phyloP scores from a whole-genome alignment of 2,888 invertebrate genomes.

The Tigriopus californicus region DNA sequence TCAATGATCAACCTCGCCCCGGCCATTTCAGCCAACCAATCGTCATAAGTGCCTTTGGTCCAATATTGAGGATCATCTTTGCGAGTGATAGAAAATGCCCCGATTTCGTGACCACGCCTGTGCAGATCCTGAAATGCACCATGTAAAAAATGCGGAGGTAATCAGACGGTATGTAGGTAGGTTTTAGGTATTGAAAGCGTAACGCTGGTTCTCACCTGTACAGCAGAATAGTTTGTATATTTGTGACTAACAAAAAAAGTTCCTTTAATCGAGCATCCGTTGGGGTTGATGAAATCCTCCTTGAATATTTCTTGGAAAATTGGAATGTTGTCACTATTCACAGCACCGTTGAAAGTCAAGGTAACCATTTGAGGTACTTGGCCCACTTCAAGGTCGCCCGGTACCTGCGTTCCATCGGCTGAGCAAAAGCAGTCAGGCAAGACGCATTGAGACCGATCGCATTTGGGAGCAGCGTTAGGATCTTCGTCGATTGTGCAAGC shows the following conservation, averaged over 20 bases:
- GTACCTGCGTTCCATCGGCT: slow-evolving; percentile 25
- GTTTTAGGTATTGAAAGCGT: too few relatives aligned
- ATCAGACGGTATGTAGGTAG: too few relatives aligned
- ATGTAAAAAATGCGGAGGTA: not conserved
- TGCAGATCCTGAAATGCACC: slow-evolving; percentile 21
- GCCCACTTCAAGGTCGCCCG: slow-evolving; percentile 23
- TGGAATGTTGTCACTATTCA: slow-evolving; percentile 27
- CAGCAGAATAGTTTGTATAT: slow-evolving; percentile 26
- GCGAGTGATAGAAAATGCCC: slow-evolving; percentile 76
- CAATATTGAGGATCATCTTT: slow-evolving; percentile 81
- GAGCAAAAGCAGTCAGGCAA: slow-evolving; percentile 27
- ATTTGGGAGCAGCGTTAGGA: slow-evolving; percentile 24
- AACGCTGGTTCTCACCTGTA: slow-evolving; percentile 19
- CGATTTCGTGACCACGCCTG: slow-evolving; percentile 70
- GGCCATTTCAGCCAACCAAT: slow-evolving; percentile 87
- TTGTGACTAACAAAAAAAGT: slow-evolving; percentile 27
- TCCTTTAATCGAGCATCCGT: slow-evolving; percentile 25
- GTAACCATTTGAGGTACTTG: slow-evolving; percentile 26
- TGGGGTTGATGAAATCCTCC: slow-evolving; percentile 23
- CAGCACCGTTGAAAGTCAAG: slow-evolving; percentile 25
- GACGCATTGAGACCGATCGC: slow-evolving; percentile 23
- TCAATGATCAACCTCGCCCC: slow-evolving; percentile 55
- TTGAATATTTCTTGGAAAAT: slow-evolving; percentile 24
- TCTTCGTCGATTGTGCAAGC: slow-evolving; percentile 24
- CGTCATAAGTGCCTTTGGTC: slow-evolving; percentile 66